Percentiles rank a stretch among this genome's conserved stretches.
Conservation (phyloP, 1,140 invertebrate genomes). For the Aporrectodea caliginosa region DNA sequence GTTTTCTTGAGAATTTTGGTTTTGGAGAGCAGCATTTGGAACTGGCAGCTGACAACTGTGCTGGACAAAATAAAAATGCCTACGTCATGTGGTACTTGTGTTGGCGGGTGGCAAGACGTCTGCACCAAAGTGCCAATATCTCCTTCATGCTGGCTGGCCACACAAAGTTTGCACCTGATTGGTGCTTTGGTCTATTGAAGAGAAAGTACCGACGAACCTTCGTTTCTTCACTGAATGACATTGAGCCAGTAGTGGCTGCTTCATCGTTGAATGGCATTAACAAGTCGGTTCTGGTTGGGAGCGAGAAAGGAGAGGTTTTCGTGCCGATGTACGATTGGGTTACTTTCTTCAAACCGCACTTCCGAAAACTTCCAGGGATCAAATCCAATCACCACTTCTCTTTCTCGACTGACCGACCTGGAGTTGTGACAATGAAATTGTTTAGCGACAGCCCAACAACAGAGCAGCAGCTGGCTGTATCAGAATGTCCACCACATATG, state of each 20-base stretch:
- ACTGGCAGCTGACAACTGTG: constrained; percentile 39
- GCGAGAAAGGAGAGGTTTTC: constrained; percentile 28
- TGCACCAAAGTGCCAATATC: constrained; percentile 31
- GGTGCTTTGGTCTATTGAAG: constrained; percentile 42
- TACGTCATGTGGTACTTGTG: constrained; percentile 38
- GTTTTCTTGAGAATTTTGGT: constrained; percentile 33
- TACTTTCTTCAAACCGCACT: constrained; percentile 30
- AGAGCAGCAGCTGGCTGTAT: constrained; percentile 6
- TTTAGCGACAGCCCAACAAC: constrained; percentile 17
- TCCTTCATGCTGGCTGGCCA: constrained; percentile 39
- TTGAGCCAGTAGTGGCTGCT: not conserved
- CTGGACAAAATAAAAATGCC: constrained; percentile 42
- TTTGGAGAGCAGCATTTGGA: constrained; percentile 33
- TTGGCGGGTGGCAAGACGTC: constrained; percentile 35
- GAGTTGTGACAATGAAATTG: constrained; percentile 2
- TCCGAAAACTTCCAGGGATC: constrained; percentile 33
- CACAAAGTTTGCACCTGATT: constrained; percentile 43
- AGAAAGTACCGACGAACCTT: constrained; percentile 24
- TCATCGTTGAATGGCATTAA: not conserved
- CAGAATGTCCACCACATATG: not conserved
- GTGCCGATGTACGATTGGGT: constrained; percentile 35
- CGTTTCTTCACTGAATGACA: constrained; percentile 25
- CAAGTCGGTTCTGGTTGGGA: not conserved
- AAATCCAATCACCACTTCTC: constrained; percentile 31
- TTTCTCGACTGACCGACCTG: constrained; percentile 19